Conservation (phyloP, 2,113 vertebrate species). For the Hepsetus odoe region DNA sequence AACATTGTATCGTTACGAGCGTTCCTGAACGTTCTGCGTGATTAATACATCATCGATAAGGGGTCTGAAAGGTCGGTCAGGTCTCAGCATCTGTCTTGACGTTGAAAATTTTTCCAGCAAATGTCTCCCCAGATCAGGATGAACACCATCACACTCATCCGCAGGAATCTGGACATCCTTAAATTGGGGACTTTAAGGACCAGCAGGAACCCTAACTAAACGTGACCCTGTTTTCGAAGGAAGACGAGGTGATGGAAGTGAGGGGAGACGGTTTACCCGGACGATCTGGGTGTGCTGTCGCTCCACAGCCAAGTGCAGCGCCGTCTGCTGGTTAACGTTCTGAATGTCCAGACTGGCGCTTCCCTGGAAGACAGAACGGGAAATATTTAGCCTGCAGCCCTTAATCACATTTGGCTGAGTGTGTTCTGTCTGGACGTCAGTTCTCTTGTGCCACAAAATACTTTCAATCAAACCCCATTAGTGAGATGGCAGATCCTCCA, state of each 20-base stretch:
- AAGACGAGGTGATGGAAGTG: not conserved
- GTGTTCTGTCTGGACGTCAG: conserved; percentile 15
- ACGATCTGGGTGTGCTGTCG: conserved; percentile 98
- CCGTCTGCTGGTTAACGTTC: conserved; percentile 98
- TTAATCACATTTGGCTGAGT: conserved; percentile 31
- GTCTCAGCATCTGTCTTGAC: too few species aligned
- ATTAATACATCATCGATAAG: too few species aligned
- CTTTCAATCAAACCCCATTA: conserved; percentile 31
- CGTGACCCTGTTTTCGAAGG: too few species aligned
- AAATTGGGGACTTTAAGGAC: too few species aligned
- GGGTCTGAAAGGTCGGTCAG: too few species aligned
- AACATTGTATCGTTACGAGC: too few species aligned
- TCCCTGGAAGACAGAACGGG: conserved; percentile 76
- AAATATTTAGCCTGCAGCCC: conserved; percentile 31
- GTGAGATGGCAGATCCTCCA: not conserved
- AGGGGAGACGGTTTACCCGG: conserved; percentile 78
- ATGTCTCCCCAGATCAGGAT: too few species aligned
- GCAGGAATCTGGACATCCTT: too few species aligned
- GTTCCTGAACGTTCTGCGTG: too few species aligned
- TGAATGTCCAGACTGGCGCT: conserved; percentile 97
- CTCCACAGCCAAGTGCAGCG: conserved; percentile 95
- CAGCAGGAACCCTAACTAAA: too few species aligned
- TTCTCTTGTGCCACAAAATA: not conserved
- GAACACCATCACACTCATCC: too few species aligned
- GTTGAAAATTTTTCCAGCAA: too few species aligned